Evolutionary conservation across 2,113 vertebrate species (phyloP).

Genomic region (Petroica traversi): DNA sequence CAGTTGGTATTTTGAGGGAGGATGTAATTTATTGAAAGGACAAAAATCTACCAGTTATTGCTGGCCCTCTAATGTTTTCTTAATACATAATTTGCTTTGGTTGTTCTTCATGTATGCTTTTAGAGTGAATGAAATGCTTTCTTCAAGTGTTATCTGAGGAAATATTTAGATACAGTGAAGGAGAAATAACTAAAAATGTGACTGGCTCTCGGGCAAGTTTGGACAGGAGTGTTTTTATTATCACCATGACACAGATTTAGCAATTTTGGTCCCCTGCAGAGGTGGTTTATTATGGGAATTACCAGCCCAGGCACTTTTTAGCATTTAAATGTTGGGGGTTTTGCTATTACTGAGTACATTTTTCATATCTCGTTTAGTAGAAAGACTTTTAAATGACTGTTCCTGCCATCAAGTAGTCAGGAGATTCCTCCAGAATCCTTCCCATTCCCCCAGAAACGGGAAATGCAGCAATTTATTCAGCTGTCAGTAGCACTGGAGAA

Average conservation of each 20-base stretch:
- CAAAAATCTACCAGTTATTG: neutral
- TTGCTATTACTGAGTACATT: neutral
- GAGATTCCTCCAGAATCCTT: no score
- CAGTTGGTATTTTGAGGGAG: neutral
- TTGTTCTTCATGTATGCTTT: neutral
- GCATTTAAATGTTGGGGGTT: neutral
- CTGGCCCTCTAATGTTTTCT: neutral
- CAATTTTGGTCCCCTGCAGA: neutral
- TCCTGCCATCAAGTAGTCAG: neutral
- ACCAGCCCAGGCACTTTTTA: neutral
- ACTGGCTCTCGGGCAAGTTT: neutral
- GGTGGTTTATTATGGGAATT: neutral
- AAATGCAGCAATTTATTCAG: neutral
- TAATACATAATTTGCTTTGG: neutral
- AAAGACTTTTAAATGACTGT: neutral
- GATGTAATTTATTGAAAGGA: neutral
- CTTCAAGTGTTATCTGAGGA: neutral
- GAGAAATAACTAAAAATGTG: neutral
- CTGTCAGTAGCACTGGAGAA: neutral
- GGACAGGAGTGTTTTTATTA: neutral
- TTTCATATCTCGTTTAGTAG: neutral
- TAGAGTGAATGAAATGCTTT: neutral
- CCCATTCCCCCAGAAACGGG: neutral
- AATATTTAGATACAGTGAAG: neutral
- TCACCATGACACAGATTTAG: neutral